These are phyloP conservation scores for Phycodurus eques DNA, from an alignment of 2,113 vertebrate species.

Conservation along the genomic window DNA sequence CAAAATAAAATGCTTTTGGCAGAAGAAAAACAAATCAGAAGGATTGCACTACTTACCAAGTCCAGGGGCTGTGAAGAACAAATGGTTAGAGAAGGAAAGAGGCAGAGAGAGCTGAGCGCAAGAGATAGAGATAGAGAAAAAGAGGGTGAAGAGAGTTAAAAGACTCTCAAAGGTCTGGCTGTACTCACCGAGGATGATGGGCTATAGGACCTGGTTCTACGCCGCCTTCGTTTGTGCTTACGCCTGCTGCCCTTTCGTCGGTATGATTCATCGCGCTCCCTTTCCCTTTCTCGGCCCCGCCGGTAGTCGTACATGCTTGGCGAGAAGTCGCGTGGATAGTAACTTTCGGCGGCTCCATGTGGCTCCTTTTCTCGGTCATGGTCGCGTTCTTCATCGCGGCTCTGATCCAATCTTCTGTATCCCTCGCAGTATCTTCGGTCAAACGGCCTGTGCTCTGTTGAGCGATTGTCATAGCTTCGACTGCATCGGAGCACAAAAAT, in stretches of 20 bases:
- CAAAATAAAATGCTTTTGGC: slow-evolving; percentile 29
- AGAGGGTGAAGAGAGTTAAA: slow-evolving; percentile 51
- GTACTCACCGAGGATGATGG: slow-evolving; percentile 96
- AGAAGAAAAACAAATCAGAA: slow-evolving; percentile 68
- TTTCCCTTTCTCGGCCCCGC: slow-evolving; percentile 82
- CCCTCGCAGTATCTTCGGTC: slow-evolving; percentile 86
- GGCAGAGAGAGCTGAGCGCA: slow-evolving; percentile 50
- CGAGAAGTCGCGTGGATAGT: slow-evolving; percentile 81
- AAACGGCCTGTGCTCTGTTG: slow-evolving; percentile 81
- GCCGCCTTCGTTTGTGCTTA: slow-evolving; percentile 94
- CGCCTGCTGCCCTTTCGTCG: slow-evolving; percentile 92
- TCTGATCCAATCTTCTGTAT: slow-evolving; percentile 85
- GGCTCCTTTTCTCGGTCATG: slow-evolving; percentile 75
- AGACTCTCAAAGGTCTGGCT: slow-evolving; percentile 51
- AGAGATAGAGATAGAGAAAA: slow-evolving; percentile 54
- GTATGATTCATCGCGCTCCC: slow-evolving; percentile 70
- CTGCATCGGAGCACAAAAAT: slow-evolving; percentile 31
- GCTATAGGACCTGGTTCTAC: slow-evolving; percentile 96
- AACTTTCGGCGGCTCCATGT: slow-evolving; percentile 76
- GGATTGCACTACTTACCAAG: slow-evolving; percentile 80
- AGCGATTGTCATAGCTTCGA: slow-evolving; percentile 85
- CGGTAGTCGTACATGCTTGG: slow-evolving; percentile 85
- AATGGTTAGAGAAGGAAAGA: slow-evolving; percentile 66
- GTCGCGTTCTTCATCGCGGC: slow-evolving; percentile 75
- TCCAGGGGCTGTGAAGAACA: slow-evolving; percentile 70